Evolutionary conservation across 37 sponge, comb jelly and placozoan genomes (phyloP).

Genomic region (Halichondria panicea): DNA sequence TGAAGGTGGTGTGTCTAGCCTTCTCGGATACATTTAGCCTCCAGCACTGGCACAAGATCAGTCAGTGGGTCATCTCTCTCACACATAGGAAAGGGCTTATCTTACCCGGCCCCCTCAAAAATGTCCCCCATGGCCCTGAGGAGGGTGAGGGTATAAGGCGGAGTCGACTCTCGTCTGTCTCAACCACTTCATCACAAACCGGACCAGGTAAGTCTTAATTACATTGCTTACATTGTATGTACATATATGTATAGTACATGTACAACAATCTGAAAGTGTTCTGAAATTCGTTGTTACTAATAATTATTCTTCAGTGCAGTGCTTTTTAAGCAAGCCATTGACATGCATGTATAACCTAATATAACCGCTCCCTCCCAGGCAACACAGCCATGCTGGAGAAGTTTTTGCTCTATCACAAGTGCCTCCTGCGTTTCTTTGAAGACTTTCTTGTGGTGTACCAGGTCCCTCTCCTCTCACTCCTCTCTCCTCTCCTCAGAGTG

Average conservation of each 20-base stretch:
- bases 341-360: constrained; percentile 4
- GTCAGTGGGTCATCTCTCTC: constrained; percentile 31
- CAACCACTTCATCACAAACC: not conserved
- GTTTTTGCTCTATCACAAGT: constrained; percentile 16
- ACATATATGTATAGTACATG: not conserved
- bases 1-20: constrained; percentile 46
- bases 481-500: constrained; percentile 31
- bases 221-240: not conserved
- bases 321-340: not conserved
- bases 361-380: not conserved
- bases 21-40: constrained; percentile 22
- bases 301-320: not conserved
- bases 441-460: constrained; percentile 22
- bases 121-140: no score
- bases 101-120: not conserved
- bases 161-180: not conserved
- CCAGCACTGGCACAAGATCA: constrained; percentile 26
- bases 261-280: not conserved
- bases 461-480: constrained; percentile 36
- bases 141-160: no score
- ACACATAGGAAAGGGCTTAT: not conserved
- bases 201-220: constrained; percentile 8
- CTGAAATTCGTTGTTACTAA: not conserved
- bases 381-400: not conserved
- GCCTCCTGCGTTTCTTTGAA: constrained; percentile 33